Evolutionary conservation across 2,888 invertebrate genomes (phyloP), one percentile per base, ranked within the genome.

Genomic region (Nipponacmea schrenckii): DNA sequence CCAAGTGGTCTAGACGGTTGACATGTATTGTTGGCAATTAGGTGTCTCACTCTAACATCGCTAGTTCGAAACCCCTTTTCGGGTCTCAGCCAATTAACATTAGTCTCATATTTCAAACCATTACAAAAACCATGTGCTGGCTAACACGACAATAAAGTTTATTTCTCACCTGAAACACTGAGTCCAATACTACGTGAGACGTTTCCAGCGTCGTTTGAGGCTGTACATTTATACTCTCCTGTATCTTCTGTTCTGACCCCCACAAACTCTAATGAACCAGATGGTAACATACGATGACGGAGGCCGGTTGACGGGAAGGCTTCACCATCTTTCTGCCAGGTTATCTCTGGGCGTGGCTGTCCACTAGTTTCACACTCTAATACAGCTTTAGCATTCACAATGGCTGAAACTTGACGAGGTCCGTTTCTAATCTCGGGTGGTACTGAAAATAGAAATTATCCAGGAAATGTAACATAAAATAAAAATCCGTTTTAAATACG

Each of bases 311-410:
- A 79, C 1, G 86, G 83, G 73, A 86, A 85, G 3, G 78, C 74
- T 26, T 83, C 74, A n/a, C 89, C 90, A 77, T 92, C 91, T 79
- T 91, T 91, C 65, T 88, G 82, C 93, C 93, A 94, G 3, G 87
- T 83, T 0, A 93, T 87, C 31, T 88, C 87, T 0, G 94, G 93
- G 1, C 84, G 84, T 1, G 90, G 90, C 64, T 90, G 85, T 24
- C 90, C 90, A 20, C 83, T 77, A 8, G 85, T 83, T 62, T 87
- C 85, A 78, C 90, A 90, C 62, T 81, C 79, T 48, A 90, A 80
- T 0, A 83, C 71, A 50, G 88, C 87, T 17, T 85, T 78, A 0
- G 83, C 80, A 63, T 88, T 87, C 4, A 88, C 82, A 15, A 86
- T 85, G 24, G 89, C 86, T 10, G 86, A 83, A 0, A 88, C 82